Base-by-base conservation (phyloP, 2,888 invertebrate genomes). In the Bellardia pandia region DNA sequence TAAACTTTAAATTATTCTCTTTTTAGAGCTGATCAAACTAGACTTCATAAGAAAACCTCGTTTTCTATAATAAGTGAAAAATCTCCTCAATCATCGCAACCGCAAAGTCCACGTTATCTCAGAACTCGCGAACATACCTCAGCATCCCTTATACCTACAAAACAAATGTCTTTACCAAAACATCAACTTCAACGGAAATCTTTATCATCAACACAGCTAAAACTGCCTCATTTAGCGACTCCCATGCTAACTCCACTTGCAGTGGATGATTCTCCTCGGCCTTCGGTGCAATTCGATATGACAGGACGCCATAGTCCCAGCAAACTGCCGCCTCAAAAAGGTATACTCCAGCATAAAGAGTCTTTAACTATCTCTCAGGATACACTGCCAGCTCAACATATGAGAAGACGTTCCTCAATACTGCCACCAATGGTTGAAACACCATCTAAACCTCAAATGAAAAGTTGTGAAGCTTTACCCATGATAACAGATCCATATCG, bases 1-100 rank as follows among this genome's bases (percentile, higher is more conserved):
- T 5, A 56, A 11, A 4, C 1, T 8, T 14, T 64, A 14, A 42
- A 77, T 40, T 6, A 7, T 37, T 66, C 45, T 7, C 16, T 62
- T 64, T 45, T 8, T 7, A 93, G 93, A 84, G 92, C 93, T 42
- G 91, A 91, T 8, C 92, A 93, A 66, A 89, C 93, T 3, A 95
- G 96, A 85, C 94, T 95, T 83, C 96, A 96, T 90, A 95, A 95
- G 81, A 95, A 96, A 91, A 94, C 95, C 8, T 95, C 96, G 4
- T 96, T 96, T 92, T 96, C 96, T 86, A 96, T 96, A 89, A 94
- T 96, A 83, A 94, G 95, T 14, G 96, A 96, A 88, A 92, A 94
- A 72, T 93, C 94, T 2, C 77, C 95, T 5, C 92, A 93, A 62
- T 93, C 94, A 16, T 95, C 95, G 14, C 93, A 94, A 7, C 94